Evolutionary conservation across 1,140 invertebrate species (phyloP).

Genomic region (Drosophila leontia): DNA sequence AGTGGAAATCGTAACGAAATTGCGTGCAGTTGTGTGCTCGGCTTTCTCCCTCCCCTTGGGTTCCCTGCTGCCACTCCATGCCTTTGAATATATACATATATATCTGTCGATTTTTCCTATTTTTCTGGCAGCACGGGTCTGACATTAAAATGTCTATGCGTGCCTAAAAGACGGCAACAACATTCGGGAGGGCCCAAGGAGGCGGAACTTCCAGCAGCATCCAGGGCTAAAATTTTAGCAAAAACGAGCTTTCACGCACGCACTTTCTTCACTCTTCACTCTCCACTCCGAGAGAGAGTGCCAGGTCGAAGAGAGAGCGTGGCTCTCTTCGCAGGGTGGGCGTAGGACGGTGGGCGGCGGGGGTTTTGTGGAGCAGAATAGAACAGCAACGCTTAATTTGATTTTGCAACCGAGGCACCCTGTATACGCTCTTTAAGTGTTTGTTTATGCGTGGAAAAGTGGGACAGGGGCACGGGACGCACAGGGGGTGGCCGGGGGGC

Average conservation of each 20-base stretch:
- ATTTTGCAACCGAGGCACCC: conserved; percentile 53
- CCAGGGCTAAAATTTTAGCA: conserved; percentile 73
- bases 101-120: conserved; percentile 36
- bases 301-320: conserved; percentile 8
- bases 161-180: conserved; percentile 71
- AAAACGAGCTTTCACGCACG: conserved; percentile 65
- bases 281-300: conserved; percentile 18
- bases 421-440: conserved; percentile 76
- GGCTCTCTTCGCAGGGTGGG: conserved; percentile 40
- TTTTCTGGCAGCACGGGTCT: conserved; percentile 63
- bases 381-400: conserved; percentile 66
- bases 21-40: conserved; percentile 54
- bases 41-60: neutral
- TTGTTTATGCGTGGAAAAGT: conserved; percentile 75
- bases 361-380: conserved; percentile 12
- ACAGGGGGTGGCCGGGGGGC: neutral
- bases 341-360: neutral
- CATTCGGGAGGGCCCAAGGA: conserved; percentile 4
- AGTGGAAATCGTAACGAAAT: conserved; percentile 68
- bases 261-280: conserved; percentile 32
- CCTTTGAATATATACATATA: neutral
- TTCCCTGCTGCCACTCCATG: neutral
- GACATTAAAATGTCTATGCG: conserved; percentile 81
- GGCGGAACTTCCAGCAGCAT: conserved; percentile 70
- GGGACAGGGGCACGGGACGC: conserved; percentile 13